Conservation (phyloP, 2,888 invertebrate species). For the Troilus luridus region DNA sequence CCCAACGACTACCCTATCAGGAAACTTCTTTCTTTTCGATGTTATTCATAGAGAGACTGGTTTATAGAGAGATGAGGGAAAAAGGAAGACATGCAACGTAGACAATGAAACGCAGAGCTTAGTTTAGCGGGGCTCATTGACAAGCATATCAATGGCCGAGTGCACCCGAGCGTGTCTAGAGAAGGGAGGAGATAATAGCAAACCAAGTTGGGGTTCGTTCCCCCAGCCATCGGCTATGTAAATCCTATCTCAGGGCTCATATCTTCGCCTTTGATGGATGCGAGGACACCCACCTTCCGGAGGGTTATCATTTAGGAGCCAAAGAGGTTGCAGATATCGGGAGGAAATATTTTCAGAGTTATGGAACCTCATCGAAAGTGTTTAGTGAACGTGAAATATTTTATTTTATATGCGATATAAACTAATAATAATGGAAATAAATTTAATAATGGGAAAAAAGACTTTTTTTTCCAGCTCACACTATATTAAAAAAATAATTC, state of each 20-base stretch:
- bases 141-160: background rate
- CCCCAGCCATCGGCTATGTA: constrained; percentile 1
- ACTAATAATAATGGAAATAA: no score
- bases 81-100: background rate
- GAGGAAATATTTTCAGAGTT: background rate
- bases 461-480: no score
- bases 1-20: no score
- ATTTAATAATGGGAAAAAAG: no score
- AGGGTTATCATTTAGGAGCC: background rate
- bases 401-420: no score
- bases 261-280: constrained; percentile 41
- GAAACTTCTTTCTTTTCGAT: no score
- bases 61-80: background rate
- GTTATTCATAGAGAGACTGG: no score
- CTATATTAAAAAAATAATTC: no score
- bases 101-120: background rate
- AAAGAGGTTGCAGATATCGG: background rate
- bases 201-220: background rate
- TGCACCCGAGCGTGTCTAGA: background rate
- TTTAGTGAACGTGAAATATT: no score
- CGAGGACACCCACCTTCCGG: background rate
- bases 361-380: background rate
- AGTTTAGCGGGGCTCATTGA: background rate
- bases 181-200: background rate
- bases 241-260: constrained; percentile 12